Conservation (phyloP, 2,113 vertebrate genomes). For the Tetraodon nigroviridis region DNA sequence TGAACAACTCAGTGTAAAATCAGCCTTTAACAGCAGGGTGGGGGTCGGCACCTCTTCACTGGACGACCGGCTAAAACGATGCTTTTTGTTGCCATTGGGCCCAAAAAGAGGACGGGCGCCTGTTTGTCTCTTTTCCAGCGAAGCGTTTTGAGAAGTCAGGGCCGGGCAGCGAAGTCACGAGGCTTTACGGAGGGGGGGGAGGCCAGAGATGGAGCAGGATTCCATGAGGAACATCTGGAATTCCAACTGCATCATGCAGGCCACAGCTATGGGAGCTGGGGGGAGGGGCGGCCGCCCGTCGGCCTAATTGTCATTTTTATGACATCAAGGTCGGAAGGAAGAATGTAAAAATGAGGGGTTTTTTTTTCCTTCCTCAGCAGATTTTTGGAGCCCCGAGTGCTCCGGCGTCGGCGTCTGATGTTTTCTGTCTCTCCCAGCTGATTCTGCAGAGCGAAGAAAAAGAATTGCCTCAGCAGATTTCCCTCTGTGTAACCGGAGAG, state of each 20-base stretch:
- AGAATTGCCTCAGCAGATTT: slow-evolving; percentile 64
- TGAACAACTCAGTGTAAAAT: slow-evolving; percentile 23
- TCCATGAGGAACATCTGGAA: slow-evolving; percentile 78
- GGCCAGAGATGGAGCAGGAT: slow-evolving; percentile 70
- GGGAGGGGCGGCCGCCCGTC: background rate
- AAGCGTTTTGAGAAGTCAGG: slow-evolving; percentile 42
- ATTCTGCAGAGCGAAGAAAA: slow-evolving; percentile 61
- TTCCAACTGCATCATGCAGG: slow-evolving; percentile 66
- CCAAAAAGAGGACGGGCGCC: slow-evolving; percentile 36
- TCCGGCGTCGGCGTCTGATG: slow-evolving; percentile 24
- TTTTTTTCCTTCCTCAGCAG: background rate
- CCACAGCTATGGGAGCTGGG: background rate
- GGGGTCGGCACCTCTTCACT: slow-evolving; percentile 28
- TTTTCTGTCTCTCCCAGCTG: slow-evolving; percentile 62
- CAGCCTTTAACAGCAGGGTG: slow-evolving; percentile 2
- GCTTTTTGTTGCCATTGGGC: slow-evolving; percentile 53
- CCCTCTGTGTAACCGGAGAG: slow-evolving; percentile 56
- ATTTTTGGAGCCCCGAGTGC: background rate
- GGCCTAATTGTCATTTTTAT: slow-evolving; percentile 6
- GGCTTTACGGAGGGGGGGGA: slow-evolving; percentile 39
- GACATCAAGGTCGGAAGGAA: background rate
- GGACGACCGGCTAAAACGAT: slow-evolving; percentile 33
- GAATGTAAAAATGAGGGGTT: background rate
- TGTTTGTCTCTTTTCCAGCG: slow-evolving; percentile 51
- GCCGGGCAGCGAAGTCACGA: slow-evolving; percentile 54